Conservation (phyloP, 1,140 invertebrate genomes). For the Yoshiicerus persimilis region DNA sequence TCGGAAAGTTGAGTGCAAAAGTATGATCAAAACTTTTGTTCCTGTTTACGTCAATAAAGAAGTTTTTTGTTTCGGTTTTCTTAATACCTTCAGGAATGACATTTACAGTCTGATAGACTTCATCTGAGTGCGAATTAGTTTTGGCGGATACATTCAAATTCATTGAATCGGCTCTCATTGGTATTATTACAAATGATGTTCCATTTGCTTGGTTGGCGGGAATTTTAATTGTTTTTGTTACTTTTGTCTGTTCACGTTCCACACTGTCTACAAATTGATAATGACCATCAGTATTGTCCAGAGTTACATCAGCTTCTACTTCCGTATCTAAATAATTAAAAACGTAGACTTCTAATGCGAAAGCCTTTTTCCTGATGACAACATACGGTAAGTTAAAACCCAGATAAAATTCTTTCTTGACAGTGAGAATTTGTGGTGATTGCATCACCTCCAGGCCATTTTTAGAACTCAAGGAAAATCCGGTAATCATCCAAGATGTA, state of each 20-base stretch:
- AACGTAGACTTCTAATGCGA: conserved; percentile 65
- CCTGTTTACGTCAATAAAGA: too few relatives aligned
- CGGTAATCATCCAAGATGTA: conserved; percentile 88
- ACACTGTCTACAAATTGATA: conserved; percentile 14
- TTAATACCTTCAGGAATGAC: too few relatives aligned
- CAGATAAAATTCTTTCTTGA: too few relatives aligned
- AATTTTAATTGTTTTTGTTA: conserved; percentile 53
- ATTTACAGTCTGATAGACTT: too few relatives aligned
- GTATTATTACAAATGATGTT: too few relatives aligned
- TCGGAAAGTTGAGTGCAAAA: too few relatives aligned
- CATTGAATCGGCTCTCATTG: too few relatives aligned
- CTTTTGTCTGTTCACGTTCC: conserved; percentile 72
- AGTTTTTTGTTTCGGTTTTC: too few relatives aligned
- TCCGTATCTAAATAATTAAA: conserved; percentile 66
- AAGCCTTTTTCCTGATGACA: conserved; percentile 29
- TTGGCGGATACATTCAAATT: too few relatives aligned
- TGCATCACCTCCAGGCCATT: conserved; percentile 56
- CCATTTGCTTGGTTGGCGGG: too few relatives aligned
- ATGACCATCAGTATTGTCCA: background rate
- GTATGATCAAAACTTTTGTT: too few relatives aligned
- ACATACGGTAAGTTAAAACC: conserved; percentile 27
- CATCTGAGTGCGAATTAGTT: too few relatives aligned
- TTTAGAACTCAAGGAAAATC: conserved; percentile 85
- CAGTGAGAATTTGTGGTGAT: background rate
- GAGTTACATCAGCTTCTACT: conserved; percentile 59